These are phyloP conservation scores for Apostichopus parvimensis DNA, from an alignment of 35 echinoderm and acorn worm genomes.

Conservation along the genomic window DNA sequence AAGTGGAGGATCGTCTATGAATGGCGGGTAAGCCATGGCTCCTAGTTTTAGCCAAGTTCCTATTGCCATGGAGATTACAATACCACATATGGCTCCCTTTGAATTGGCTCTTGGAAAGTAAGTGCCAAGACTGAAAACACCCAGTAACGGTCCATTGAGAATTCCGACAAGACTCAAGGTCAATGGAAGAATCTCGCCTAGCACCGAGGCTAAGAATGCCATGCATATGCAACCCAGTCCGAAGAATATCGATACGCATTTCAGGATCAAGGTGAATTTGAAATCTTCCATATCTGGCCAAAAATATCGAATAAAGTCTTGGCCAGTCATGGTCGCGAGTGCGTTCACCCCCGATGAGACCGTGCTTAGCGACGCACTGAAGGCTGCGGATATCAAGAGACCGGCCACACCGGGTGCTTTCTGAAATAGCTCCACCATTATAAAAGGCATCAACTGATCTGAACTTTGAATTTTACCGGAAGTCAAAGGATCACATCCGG, in stretches of 20 bases:
- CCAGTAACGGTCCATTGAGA: slow-evolving; percentile 30
- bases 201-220: slow-evolving; percentile 12
- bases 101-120: slow-evolving; percentile 27
- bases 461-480: background rate
- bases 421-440: slow-evolving; percentile 6
- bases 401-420: slow-evolving; percentile 5
- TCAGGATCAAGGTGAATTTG: slow-evolving; percentile 38
- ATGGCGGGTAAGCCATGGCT: slow-evolving; percentile 17
- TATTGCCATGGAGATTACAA: background rate
- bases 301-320: slow-evolving; percentile 39
- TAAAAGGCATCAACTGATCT: slow-evolving; percentile 30
- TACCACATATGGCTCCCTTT: slow-evolving; percentile 15
- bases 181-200: slow-evolving; percentile 11
- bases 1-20: slow-evolving; percentile 37
- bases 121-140: slow-evolving; percentile 25
- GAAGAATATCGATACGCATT: slow-evolving; percentile 6
- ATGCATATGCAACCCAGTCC: slow-evolving; percentile 1
- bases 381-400: background rate
- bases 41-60: slow-evolving; percentile 29
- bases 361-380: slow-evolving; percentile 20
- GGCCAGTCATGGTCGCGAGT: slow-evolving; percentile 27
- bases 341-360: slow-evolving; percentile 49
- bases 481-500: slow-evolving; percentile 18
- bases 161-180: slow-evolving; percentile 12
- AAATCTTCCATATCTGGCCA: slow-evolving; percentile 14